Evolutionary conservation across 30 jellyfish, hydroid and myxozoan genomes (phyloP), one percentile per base, ranked within the genome.

Genomic region (Hydractinia symbiolongicarpus): DNA sequence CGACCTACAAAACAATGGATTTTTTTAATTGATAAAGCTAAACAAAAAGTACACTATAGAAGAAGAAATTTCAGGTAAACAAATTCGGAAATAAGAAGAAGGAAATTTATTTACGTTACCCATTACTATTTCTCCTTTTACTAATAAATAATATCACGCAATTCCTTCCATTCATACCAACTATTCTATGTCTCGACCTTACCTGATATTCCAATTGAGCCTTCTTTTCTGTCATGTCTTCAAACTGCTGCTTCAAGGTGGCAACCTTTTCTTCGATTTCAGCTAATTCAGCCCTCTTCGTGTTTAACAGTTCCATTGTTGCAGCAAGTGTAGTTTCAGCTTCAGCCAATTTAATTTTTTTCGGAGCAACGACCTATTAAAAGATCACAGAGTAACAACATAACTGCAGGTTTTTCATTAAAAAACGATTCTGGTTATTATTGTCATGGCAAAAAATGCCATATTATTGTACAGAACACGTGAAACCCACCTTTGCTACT

Each of bases 231-330:
- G 96, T 91, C 98, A 91, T 91, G 20, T 91, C 98, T 15, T 88
- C 90, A 62, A 91, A 86, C 71, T 91, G 96, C 49, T 82, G 21
- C 77, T 83, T 91, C 54, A 91, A 79, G 2, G 95, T 81, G 62
- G 89, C 95, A 40, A 91, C 98, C 67, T 91, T 82, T 81, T 81
- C 95, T 81, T 91, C 98, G 17, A 91, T 94, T 74, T 91, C 98
- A 54, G 86, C 54, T 30, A 91, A 57, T 53, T 86, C 98, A 49
- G 96, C 95, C 79, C 98, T 76, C 55, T 91, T 91, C 4, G 96
- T 81, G 7, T 86, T 83, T 20, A 91, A 68, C 66, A 91, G 53
- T 10, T 86, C 78, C 86, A 91, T 71, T 9, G 98, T 91, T 16
- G 84, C 85, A 0, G 88, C 73, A 30, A 91, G 75, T 5, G 98